Percentiles rank a stretch among this genome's conserved stretches.
Evolutionary conservation across 2,888 invertebrate species (phyloP).

Genomic region (Plebejus anna): DNA sequence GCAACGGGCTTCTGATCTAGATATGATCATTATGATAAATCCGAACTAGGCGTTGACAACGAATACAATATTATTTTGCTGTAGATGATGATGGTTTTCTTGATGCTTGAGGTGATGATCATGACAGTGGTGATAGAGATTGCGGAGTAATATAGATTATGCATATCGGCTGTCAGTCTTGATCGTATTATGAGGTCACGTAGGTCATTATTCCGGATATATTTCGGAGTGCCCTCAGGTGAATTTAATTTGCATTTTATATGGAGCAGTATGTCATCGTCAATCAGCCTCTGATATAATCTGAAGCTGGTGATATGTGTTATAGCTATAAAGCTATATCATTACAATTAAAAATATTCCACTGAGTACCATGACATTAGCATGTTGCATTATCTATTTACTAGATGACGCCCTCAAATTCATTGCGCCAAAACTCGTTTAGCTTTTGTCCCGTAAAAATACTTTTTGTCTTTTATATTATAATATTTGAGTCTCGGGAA

Average conservation of each 20-base stretch:
- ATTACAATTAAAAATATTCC: too few relatives aligned
- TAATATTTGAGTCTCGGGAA: too few relatives aligned
- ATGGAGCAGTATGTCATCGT: slow-evolving; percentile 22
- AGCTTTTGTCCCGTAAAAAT: too few relatives aligned
- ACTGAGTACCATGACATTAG: too few relatives aligned
- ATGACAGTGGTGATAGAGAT: background rate
- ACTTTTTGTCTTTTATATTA: too few relatives aligned
- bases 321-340: background rate
- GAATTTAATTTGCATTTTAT: slow-evolving; percentile 27
- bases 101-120: background rate
- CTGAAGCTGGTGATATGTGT: background rate
- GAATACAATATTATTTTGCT: too few relatives aligned
- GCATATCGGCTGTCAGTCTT: slow-evolving; percentile 18
- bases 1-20: too few relatives aligned
- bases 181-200: slow-evolving; percentile 23
- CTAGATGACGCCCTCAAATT: too few relatives aligned
- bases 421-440: too few relatives aligned
- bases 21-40: too few relatives aligned
- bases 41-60: too few relatives aligned
- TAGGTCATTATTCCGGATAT: slow-evolving; percentile 23
- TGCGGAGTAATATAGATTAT: background rate
- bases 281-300: background rate
- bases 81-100: background rate
- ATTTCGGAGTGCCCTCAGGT: slow-evolving; percentile 13
- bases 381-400: too few relatives aligned